Conservation (phyloP, 1,140 invertebrate species). For the Drosophila navojoa region DNA sequence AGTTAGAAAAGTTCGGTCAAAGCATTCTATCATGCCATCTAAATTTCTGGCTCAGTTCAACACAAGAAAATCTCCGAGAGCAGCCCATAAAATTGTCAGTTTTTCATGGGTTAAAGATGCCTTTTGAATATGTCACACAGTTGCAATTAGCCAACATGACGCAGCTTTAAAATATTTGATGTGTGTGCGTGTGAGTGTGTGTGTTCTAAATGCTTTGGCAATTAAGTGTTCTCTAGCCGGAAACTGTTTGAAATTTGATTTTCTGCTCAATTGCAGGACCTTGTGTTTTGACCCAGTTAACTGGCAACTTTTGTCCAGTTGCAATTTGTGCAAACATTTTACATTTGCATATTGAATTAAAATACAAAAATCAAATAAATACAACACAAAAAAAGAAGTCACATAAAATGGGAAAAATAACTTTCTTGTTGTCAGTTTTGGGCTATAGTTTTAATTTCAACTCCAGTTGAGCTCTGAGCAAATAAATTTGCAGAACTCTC, state of each 20-base stretch:
- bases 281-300: constrained; percentile 27
- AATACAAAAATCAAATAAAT: constrained; percentile 53
- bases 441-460: constrained; percentile 74
- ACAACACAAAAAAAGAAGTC: constrained; percentile 23
- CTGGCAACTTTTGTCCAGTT: constrained; percentile 53
- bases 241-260: constrained; percentile 46
- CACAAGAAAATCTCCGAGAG: not conserved
- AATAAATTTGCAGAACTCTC: constrained; percentile 68
- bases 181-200: not conserved
- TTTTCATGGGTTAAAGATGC: constrained; percentile 37
- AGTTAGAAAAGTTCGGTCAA: no score
- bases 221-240: constrained; percentile 8
- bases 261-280: constrained; percentile 62
- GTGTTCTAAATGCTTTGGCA: constrained; percentile 8
- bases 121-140: constrained; percentile 12
- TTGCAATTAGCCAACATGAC: constrained; percentile 35
- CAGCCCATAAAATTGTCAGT: not conserved
- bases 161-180: constrained; percentile 13
- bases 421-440: constrained; percentile 53
- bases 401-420: constrained; percentile 69
- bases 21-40: not conserved
- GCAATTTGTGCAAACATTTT: constrained; percentile 69
- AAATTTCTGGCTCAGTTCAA: not conserved
- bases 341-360: constrained; percentile 81
- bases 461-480: constrained; percentile 61